Evolutionary conservation across 2,113 vertebrate genomes (phyloP), one percentile per base, ranked within the genome.

Genomic region (Prionailurus viverrinus): DNA sequence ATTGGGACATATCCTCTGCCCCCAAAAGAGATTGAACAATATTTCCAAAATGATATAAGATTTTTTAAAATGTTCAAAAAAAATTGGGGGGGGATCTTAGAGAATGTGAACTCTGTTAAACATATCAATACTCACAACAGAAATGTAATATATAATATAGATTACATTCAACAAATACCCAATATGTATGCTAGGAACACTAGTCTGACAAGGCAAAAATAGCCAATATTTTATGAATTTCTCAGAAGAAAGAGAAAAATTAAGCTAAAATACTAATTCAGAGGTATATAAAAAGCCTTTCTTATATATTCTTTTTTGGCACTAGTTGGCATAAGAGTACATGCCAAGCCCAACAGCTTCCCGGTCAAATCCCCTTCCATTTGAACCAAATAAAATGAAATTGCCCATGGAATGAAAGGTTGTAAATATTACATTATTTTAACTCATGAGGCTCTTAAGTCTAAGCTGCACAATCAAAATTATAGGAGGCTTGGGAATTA

Each of bases 361-460:
- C 31, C 71, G 36, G 53, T 80, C 45, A 90, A 92, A 88, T 65
- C 7, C 12, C 11, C 29, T 74, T 39, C 16, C 12, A 45, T 36
- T 48, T 63, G 31, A 73, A 45, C 6, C 27, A 89, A 96, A 84
- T 97, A 87, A 92, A 92, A 88, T 82, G 1, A 92, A 96, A 93
- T 79, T 86, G 12, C 7, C 53, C 36, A 83, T 76, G 8, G 18
- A 87, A 78, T 88, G 14, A 94, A 94, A 91, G 7, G 1, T 41
- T 94, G 19, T 89, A 87, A 91, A 85, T 90, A 83, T 18, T 94
- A 15, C 1, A 89, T 69, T 96, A 94, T 94, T 91, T 94, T 90
- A 95, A 63, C n/a, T 94, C 18, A 19, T 71, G 10, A 25, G 15
- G 53, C 33, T 33, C 4, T 88, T 63, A 94, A 74, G 10, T 71